Percentiles rank a stretch among this genome's conserved stretches.
phyloP scores from a whole-genome alignment of 2,113 vertebrate species.

The Alligator sinensis region DNA sequence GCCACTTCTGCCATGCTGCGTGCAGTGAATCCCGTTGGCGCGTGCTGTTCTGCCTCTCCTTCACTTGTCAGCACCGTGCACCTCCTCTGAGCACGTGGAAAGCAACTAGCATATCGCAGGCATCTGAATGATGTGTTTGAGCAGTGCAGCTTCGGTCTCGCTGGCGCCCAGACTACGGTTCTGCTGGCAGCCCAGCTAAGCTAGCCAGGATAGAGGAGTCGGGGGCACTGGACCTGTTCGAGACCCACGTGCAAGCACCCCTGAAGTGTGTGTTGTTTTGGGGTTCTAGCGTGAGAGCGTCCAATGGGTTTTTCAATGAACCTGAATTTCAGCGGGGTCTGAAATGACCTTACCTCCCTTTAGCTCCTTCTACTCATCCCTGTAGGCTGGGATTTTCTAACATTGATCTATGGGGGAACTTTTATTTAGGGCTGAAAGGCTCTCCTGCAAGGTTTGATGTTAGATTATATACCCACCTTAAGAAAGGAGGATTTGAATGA shows the following conservation, averaged over 20 bases:
- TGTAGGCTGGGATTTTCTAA: background rate
- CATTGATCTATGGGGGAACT: background rate
- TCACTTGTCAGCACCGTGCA: background rate
- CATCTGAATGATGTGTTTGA: background rate
- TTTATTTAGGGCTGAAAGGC: background rate
- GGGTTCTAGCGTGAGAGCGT: background rate
- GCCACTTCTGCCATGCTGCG: background rate
- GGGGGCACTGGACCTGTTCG: background rate
- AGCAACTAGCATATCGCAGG: background rate
- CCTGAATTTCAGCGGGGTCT: background rate
- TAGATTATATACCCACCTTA: background rate
- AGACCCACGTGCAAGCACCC: background rate
- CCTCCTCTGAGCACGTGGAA: background rate
- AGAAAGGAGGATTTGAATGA: background rate
- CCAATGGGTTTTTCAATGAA: background rate
- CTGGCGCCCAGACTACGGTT: background rate
- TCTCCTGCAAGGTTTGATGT: background rate
- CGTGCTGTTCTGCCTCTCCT: background rate
- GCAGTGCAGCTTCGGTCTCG: background rate
- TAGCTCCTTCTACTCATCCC: background rate
- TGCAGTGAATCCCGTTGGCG: background rate
- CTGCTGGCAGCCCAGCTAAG: too few relatives aligned
- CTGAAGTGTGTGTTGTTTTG: background rate
- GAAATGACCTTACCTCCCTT: background rate
- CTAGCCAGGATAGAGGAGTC: background rate